Conservation (phyloP, 2,888 invertebrate genomes). For the Chelonus formosanus region DNA sequence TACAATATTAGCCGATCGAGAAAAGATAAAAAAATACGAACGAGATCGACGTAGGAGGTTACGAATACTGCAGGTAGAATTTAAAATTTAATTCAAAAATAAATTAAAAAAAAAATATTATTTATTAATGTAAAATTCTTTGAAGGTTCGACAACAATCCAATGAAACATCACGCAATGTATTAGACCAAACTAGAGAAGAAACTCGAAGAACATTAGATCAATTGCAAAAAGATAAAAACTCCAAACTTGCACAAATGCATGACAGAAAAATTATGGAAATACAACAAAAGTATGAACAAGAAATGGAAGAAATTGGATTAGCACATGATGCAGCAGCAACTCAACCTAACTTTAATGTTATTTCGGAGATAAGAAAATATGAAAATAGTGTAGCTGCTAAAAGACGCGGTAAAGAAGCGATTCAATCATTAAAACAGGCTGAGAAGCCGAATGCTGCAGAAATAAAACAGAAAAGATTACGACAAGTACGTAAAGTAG, state of each 20-base stretch:
- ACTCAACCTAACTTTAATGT: slow-evolving; percentile 60
- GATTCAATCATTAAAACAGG: slow-evolving; percentile 53
- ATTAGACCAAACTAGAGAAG: slow-evolving; percentile 68
- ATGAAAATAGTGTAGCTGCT: slow-evolving; percentile 55
- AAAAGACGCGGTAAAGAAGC: slow-evolving; percentile 64
- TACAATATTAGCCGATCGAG: slow-evolving; percentile 67
- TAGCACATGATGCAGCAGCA: slow-evolving; percentile 66
- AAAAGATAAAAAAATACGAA: slow-evolving; percentile 68
- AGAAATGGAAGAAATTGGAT: slow-evolving; percentile 67
- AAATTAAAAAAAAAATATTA: slow-evolving; percentile 17
- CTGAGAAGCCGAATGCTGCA: slow-evolving; percentile 49
- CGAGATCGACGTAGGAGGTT: slow-evolving; percentile 70
- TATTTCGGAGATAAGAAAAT: slow-evolving; percentile 48
- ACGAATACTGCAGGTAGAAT: slow-evolving; percentile 70
- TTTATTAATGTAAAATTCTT: not conserved
- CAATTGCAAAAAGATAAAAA: slow-evolving; percentile 67
- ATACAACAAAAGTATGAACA: slow-evolving; percentile 68
- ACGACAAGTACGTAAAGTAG: slow-evolving; percentile 63
- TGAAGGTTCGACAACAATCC: slow-evolving; percentile 71
- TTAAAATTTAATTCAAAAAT: slow-evolving; percentile 1
- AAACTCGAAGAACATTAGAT: slow-evolving; percentile 66
- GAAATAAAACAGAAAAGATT: slow-evolving; percentile 49
- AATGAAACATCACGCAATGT: slow-evolving; percentile 70
- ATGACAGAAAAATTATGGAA: slow-evolving; percentile 66
- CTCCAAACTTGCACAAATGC: slow-evolving; percentile 67